These are phyloP conservation scores for Phragmatobia fuliginosa DNA, from an alignment of 2,888 invertebrate genomes.

Conservation along the genomic window DNA sequence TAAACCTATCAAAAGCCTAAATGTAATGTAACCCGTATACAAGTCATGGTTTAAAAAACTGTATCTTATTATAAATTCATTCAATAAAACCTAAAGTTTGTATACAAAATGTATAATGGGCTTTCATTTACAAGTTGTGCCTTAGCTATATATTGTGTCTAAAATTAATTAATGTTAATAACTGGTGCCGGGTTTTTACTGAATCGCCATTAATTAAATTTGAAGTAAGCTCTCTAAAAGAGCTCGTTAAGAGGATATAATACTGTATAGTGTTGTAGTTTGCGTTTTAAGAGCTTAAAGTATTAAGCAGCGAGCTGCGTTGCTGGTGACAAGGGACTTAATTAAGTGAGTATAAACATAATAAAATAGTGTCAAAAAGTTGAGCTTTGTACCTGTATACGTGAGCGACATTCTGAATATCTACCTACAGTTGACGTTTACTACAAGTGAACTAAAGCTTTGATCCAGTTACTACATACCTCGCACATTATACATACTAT, in stretches of 20 bases:
- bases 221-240: conserved; percentile 67
- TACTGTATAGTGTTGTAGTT: conserved; percentile 73
- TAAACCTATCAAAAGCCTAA: not conserved
- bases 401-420: conserved; percentile 13
- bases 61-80: conserved; percentile 2
- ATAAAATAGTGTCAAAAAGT: conserved; percentile 64
- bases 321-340: conserved; percentile 77
- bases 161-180: conserved; percentile 50
- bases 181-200: conserved; percentile 48
- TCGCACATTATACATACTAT: not conserved
- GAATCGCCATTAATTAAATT: conserved; percentile 72
- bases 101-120: conserved; percentile 9
- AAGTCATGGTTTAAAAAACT: not conserved
- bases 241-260: conserved; percentile 72
- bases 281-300: conserved; percentile 78
- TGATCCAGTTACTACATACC: not conserved
- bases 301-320: conserved; percentile 72
- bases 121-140: conserved; percentile 24
- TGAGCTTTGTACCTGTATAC: conserved; percentile 30
- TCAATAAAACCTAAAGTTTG: conserved; percentile 8
- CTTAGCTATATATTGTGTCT: conserved; percentile 37
- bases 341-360: conserved; percentile 73
- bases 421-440: conserved; percentile 29
- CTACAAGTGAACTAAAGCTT: conserved; percentile 18
- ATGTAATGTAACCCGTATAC: not conserved